Evolutionary conservation across 2,797 vertebrate genomes (phyloP), one percentile per base, ranked within the genome.

Genomic region (Sebastes itinus): DNA sequence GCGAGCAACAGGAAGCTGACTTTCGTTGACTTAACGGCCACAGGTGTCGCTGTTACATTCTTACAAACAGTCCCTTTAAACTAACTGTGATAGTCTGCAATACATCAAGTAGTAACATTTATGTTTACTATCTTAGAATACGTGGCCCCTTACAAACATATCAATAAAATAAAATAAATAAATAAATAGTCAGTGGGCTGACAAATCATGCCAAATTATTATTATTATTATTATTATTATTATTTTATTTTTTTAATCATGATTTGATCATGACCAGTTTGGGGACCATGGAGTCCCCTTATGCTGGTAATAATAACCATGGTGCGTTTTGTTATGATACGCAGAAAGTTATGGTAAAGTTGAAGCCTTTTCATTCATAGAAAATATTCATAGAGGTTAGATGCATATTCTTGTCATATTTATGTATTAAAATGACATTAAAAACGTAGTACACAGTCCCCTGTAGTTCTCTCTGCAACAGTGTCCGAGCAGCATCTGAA

Each of bases 401-500:
- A 46, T 16, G 14, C 6, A 35, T 5, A 12, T 33, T 65, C 3
- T 60, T 22, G 7, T 64, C 5, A 6, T 25, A 35, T 9, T 18
- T 56, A 7, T 68, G 23, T 7, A 14, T 16, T 46, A 1, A 38
- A 61, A 27, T 3, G 2, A 4, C 12, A 27, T 69, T 30, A n/a
- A 55, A 14, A 25, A 20, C 14, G 8, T 4, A 7, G 28, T 2
- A 46, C 5, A 27, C n/a, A 30, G 28, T 23, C 27, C 7, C 6
- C 7, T 46, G 18, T 27, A 12, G 38, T n/a, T 63, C 1, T 38
- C 30, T 18, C 4, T 62, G 38, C 11, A 0, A 20, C 5, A 52
- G 5, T 86, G 84, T 86, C 79, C 80, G 55, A 72, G 74, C 76
- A 18, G 80, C 18, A 11, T 70, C 6, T 88, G 76, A 92, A 91